Evolutionary conservation across 2,113 vertebrate species (phyloP).

Genomic region (Mohoua ochrocephala): DNA sequence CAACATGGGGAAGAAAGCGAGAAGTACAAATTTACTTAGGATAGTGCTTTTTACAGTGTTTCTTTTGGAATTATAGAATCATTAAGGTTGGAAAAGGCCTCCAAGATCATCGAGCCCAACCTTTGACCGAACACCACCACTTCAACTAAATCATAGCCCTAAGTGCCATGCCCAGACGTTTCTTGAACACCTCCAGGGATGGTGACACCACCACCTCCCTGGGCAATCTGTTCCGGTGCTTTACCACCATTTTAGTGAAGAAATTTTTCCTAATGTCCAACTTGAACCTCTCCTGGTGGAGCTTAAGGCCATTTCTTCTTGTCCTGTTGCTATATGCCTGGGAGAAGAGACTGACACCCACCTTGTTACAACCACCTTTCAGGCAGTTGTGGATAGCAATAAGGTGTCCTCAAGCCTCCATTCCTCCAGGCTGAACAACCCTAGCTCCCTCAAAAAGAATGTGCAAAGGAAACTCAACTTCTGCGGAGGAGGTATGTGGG

Average conservation of each 20-base stretch:
- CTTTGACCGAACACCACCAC: neutral
- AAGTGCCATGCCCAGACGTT: accelerated
- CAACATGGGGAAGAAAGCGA: neutral
- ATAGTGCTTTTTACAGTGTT: neutral
- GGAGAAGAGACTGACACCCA: neutral
- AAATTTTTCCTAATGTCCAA: neutral
- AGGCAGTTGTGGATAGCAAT: neutral
- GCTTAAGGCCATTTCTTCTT: neutral
- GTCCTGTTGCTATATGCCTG: neutral
- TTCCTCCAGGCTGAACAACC: neutral
- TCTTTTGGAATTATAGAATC: neutral
- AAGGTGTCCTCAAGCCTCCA: neutral
- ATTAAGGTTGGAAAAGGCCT: neutral
- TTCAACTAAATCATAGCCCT: neutral
- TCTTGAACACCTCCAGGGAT: neutral
- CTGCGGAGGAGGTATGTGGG: neutral
- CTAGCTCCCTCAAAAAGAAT: neutral
- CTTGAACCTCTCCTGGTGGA: neutral
- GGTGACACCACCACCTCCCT: neutral
- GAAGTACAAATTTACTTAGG: neutral
- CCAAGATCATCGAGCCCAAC: neutral
- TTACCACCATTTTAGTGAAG: neutral
- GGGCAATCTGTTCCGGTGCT: neutral
- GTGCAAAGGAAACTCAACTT: neutral
- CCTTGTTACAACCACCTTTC: neutral